phyloP scores from a whole-genome alignment of 2,797 vertebrate species.

The Anguilla marmorata region DNA sequence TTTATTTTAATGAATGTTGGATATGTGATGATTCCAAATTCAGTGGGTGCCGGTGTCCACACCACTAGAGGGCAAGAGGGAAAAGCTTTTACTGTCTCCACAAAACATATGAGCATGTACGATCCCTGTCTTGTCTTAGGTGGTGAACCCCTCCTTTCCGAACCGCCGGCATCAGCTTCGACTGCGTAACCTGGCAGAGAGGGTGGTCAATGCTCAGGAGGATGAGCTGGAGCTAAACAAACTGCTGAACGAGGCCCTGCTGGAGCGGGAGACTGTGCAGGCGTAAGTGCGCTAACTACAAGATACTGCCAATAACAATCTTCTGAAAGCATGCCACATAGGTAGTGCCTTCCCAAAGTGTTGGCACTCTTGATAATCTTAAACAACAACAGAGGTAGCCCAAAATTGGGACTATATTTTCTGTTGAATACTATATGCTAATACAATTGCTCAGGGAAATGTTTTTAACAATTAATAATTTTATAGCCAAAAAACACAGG shows the following conservation, averaged over 20 bases:
- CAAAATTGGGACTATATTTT: too few relatives aligned
- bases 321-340: too few relatives aligned
- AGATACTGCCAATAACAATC: neutral
- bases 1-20: too few relatives aligned
- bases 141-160: constrained; percentile 84
- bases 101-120: neutral
- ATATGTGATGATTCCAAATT: too few relatives aligned
- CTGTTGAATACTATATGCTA: too few relatives aligned
- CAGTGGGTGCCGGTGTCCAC: too few relatives aligned
- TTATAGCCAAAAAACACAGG: too few relatives aligned
- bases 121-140: constrained; percentile 62
- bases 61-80: too few relatives aligned
- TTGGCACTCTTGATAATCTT: neutral
- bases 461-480: too few relatives aligned
- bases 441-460: too few relatives aligned
- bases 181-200: constrained; percentile 71
- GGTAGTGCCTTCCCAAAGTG: too few relatives aligned
- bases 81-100: neutral
- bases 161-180: constrained; percentile 76
- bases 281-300: constrained; percentile 71
- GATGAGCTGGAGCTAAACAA: constrained; percentile 86
- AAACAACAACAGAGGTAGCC: neutral
- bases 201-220: constrained; percentile 89
- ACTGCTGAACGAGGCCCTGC: constrained; percentile 83
- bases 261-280: constrained; percentile 84